These are phyloP conservation scores for Corydoras sp. DNA, from an alignment of 2,113 vertebrate genomes.

Conservation along the genomic window DNA sequence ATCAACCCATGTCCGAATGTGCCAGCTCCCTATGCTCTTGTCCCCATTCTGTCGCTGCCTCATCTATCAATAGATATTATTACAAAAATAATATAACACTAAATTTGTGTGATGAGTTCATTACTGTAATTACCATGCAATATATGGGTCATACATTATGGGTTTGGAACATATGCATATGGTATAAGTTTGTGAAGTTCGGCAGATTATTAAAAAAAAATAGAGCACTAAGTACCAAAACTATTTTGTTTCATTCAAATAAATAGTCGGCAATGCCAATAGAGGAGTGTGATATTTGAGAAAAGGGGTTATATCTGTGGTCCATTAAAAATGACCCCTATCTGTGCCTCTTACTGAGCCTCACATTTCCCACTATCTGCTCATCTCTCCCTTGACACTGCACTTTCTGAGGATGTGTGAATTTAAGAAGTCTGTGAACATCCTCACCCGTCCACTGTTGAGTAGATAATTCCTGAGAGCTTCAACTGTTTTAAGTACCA, in stretches of 20 bases:
- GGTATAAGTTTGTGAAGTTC: no score
- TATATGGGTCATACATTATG: no score
- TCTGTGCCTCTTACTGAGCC: slow-evolving; percentile 10
- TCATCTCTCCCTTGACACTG: neutral
- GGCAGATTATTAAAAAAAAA: no score
- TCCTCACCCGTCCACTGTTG: neutral
- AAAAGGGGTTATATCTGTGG: slow-evolving; percentile 30
- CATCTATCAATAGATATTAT: slow-evolving; percentile 30
- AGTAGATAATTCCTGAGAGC: neutral
- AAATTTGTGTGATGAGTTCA: slow-evolving; percentile 17
- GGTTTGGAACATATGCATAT: no score
- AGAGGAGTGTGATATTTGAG: slow-evolving; percentile 11
- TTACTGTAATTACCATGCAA: slow-evolving; percentile 11
- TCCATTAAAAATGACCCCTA: slow-evolving; percentile 32
- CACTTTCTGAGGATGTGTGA: slow-evolving; percentile 6
- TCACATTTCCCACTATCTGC: slow-evolving; percentile 9
- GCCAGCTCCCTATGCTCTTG: slow-evolving; percentile 24
- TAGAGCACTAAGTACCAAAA: slow-evolving; percentile 1
- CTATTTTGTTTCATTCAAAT: neutral
- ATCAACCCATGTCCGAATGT: slow-evolving; percentile 15
- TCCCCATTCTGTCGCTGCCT: slow-evolving; percentile 36
- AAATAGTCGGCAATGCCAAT: neutral
- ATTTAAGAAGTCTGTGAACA: slow-evolving; percentile 11
- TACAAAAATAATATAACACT: slow-evolving; percentile 7
- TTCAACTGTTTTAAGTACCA: neutral